Base-by-base conservation (phyloP, 2,888 invertebrate species). In the Tenthredo mesomela region DNA sequence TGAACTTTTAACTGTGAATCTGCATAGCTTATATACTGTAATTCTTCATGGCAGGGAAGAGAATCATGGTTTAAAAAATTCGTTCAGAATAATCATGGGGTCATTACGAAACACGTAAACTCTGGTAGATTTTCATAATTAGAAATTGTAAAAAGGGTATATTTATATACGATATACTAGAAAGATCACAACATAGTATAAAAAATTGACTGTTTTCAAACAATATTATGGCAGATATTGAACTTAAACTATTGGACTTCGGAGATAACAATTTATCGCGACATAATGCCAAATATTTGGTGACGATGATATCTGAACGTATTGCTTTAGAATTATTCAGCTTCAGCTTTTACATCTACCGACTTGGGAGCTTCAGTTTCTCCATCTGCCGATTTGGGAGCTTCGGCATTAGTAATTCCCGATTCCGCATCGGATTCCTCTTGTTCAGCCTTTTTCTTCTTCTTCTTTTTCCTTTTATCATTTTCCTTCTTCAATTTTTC, bases 401-500 rank as follows among this genome's bases (percentile, higher is more conserved):
- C 47, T 54, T 77, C 18, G 6, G 18, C 9, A 50, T 54, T 15
- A 18, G 9, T 29, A 75, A 70, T 54, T 37, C 15, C 84, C 18
- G 33, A 33, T 37, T 84, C 58, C 5, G 40, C 40, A 29, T 47
- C 43, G 12, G 61, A 61, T 18, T 75, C 84, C 12, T 33, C 67
- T 29, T 85, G 70, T 50, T 25, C 65, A 21, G 9, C 10, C 33
- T 25, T 80, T n/a, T 47, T 78, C 29, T 10, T 50, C 47, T 3
- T 18, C 71, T 25, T 25, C 58, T 40, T 78, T 84, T 61, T 54
- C 54, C 1, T 18, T 58, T 21, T 25, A 50, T 43, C 73, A 33
- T 58, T 43, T 40, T 3, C 10, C 71, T 21, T 9, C 54, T 25
- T 73, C 82, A n/a, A 33, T 18, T 85, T 12, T 73, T 85, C 21